A percentile compares a stretch with the other conserved stretches of the same genome.
These are phyloP conservation scores for Ornithorhynchus anatinus DNA, from an alignment of 2,113 vertebrate genomes.

Conservation along the genomic window DNA sequence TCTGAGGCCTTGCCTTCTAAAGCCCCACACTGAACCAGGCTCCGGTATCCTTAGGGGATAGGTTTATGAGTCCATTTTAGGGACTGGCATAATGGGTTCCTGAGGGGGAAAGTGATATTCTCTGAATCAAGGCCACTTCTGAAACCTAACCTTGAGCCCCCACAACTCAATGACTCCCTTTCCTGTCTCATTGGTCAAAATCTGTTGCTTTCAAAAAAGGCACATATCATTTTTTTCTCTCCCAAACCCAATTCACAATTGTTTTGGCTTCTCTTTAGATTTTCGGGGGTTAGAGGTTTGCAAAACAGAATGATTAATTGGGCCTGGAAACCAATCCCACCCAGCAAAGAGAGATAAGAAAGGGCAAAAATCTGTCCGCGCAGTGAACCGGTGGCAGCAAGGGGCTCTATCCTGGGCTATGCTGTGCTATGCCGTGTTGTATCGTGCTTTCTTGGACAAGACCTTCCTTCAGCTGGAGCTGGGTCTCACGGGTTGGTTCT, in stretches of 20 bases:
- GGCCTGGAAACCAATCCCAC: slow-evolving; percentile 44
- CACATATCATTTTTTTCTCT: background rate
- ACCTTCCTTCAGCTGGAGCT: too few species aligned
- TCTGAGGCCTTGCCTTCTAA: too few species aligned
- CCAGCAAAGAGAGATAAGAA: slow-evolving; percentile 33
- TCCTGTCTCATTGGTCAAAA: too few species aligned
- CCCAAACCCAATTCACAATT: background rate
- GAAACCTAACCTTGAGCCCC: too few species aligned
- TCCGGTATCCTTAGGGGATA: too few species aligned
- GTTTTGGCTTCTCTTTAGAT: background rate
- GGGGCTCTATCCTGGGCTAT: background rate
- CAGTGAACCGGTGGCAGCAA: background rate
- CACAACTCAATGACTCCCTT: too few species aligned
- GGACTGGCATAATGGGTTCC: too few species aligned
- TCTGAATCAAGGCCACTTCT: too few species aligned
- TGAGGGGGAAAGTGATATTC: too few species aligned
- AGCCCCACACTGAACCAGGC: too few species aligned
- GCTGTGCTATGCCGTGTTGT: background rate
- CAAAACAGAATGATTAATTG: slow-evolving; percentile 54
- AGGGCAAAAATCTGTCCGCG: background rate
- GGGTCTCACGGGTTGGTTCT: too few species aligned
- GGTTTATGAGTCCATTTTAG: too few species aligned
- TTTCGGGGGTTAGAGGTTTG: slow-evolving; percentile 39
- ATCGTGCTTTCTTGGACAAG: background rate
- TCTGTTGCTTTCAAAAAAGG: background rate